These are phyloP conservation scores for Stenurella melanura DNA, from an alignment of 2,888 invertebrate species.

Conservation along the genomic window DNA sequence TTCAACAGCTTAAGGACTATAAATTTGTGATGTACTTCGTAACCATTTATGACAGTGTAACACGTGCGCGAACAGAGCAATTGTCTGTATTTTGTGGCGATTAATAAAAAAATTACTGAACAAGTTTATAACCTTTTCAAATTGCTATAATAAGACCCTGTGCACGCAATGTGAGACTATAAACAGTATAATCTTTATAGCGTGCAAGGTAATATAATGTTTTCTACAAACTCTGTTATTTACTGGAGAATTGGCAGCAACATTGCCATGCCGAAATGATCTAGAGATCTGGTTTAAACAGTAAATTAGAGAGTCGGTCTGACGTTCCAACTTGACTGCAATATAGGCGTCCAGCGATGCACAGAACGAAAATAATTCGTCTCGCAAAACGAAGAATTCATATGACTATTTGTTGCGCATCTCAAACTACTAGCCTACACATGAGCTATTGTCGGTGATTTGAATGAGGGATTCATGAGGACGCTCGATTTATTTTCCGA, in stretches of 20 bases:
- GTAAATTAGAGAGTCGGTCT: conserved; percentile 23
- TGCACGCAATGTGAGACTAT: not conserved
- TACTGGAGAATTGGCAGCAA: not conserved
- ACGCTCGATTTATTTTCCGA: conserved; percentile 10
- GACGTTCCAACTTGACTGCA: conserved; percentile 13
- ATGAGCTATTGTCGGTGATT: conserved; percentile 22
- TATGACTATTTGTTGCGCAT: conserved; percentile 27
- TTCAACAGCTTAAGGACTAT: too few relatives aligned
- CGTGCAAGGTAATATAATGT: not conserved
- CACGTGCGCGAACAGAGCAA: not conserved
- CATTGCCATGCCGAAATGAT: not conserved
- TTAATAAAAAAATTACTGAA: not conserved
- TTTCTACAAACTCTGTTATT: not conserved
- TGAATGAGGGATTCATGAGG: conserved; percentile 17
- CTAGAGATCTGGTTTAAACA: conserved; percentile 9
- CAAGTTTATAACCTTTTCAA: not conserved
- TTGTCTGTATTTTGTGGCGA: not conserved
- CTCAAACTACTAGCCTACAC: conserved; percentile 17
- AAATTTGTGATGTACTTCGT: too few relatives aligned
- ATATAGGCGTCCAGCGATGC: conserved; percentile 14
- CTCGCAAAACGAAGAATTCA: not conserved
- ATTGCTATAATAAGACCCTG: not conserved
- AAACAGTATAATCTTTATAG: not conserved
- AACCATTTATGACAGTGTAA: too few relatives aligned
- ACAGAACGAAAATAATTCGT: not conserved